Percentiles rank a stretch among this genome's conserved stretches.
Conservation (phyloP, 2,888 invertebrate genomes). For the Hydriomena furcata region DNA sequence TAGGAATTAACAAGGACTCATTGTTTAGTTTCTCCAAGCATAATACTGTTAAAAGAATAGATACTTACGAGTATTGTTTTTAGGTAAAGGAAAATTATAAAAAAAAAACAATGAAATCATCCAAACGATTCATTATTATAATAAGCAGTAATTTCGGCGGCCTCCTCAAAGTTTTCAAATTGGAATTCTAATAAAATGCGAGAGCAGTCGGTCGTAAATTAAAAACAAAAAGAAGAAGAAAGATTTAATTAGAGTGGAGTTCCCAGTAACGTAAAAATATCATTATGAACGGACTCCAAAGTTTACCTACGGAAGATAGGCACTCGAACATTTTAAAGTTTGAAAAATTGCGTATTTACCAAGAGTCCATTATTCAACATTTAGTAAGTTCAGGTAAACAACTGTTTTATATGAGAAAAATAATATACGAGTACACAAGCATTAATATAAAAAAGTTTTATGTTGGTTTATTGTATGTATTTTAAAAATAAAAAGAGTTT, state of each 20-base stretch:
- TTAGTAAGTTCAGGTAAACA: too few relatives aligned
- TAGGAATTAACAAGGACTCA: not conserved
- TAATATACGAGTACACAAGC: too few relatives aligned
- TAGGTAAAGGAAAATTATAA: too few relatives aligned
- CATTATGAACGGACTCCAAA: conserved; percentile 35
- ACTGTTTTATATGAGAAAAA: too few relatives aligned
- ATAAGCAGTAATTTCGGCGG: conserved; percentile 39
- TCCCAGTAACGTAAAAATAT: conserved; percentile 41
- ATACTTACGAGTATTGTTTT: too few relatives aligned
- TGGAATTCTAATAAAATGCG: conserved; percentile 54
- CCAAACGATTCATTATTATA: conserved; percentile 41
- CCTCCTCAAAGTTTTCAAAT: conserved; percentile 39
- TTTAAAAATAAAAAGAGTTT: too few relatives aligned
- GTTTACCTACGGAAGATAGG: conserved; percentile 21
- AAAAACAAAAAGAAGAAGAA: conserved; percentile 47
- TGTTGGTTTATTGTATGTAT: too few relatives aligned
- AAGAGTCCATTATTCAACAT: too few relatives aligned
- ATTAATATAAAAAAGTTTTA: too few relatives aligned
- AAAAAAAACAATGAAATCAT: conserved; percentile 11
- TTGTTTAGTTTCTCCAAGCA: too few relatives aligned
- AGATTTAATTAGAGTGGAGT: conserved; percentile 52
- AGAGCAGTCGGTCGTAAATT: conserved; percentile 44
- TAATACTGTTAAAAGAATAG: too few relatives aligned
- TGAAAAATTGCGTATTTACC: not conserved
- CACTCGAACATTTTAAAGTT: conserved; percentile 28